Evolutionary conservation across 2,888 invertebrate genomes (phyloP).

Genomic region (Mesorhabditis spiculigera): DNA sequence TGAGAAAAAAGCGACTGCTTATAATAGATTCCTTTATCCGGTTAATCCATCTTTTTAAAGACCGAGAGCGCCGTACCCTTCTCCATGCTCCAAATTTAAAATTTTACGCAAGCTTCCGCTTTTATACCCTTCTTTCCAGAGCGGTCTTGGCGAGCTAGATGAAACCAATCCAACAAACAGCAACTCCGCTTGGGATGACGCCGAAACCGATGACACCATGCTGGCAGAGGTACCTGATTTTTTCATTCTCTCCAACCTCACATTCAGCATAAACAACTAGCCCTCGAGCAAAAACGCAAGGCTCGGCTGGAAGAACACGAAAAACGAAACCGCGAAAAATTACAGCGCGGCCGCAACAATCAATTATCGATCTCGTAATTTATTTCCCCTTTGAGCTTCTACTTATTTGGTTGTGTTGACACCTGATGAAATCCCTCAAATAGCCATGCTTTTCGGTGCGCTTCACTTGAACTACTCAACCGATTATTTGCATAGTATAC

Average conservation of each 20-base stretch:
- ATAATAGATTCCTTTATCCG: too few species aligned
- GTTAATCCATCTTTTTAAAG: too few species aligned
- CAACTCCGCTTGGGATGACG: not conserved
- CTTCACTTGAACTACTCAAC: too few species aligned
- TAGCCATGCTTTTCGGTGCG: too few species aligned
- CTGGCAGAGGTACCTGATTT: not conserved
- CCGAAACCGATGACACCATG: not conserved
- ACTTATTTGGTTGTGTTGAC: not conserved
- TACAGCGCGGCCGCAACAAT: not conserved
- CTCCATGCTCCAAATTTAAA: too few species aligned
- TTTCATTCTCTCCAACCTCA: too few species aligned
- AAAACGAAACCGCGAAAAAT: not conserved
- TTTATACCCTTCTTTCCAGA: not conserved
- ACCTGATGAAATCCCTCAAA: too few species aligned
- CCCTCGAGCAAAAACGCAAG: not conserved
- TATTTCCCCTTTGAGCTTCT: not conserved
- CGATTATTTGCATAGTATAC: too few species aligned
- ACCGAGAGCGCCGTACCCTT: too few species aligned
- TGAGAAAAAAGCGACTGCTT: too few species aligned
- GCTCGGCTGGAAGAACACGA: not conserved
- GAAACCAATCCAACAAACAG: not conserved
- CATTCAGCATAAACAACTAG: not conserved
- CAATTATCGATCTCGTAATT: conserved; percentile 1
- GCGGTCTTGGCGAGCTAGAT: not conserved
- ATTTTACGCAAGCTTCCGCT: too few species aligned